phyloP scores from a whole-genome alignment of 1,140 invertebrate species.

The Heliconius eleuchia region DNA sequence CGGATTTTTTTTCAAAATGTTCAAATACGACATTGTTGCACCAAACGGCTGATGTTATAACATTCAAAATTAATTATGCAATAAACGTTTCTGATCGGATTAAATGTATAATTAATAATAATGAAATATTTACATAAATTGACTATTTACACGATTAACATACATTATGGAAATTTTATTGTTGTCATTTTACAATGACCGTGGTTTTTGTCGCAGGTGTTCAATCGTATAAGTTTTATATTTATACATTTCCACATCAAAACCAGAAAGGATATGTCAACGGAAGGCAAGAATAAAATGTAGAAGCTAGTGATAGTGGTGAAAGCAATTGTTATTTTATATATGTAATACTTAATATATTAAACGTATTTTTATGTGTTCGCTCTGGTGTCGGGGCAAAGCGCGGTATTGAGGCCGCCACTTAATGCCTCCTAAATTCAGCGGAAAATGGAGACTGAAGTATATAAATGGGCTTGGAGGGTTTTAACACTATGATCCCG shows the following conservation, averaged over 20 bases:
- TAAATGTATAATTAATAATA: constrained; percentile 14
- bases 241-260: background rate
- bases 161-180: constrained; percentile 14
- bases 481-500: too few species aligned
- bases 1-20: too few species aligned
- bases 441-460: too few species aligned
- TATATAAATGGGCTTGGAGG: too few species aligned
- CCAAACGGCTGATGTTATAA: background rate
- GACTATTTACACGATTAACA: constrained; percentile 11
- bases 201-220: constrained; percentile 9
- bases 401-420: too few species aligned
- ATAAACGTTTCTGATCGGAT: background rate
- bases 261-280: background rate
- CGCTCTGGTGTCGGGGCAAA: too few species aligned
- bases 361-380: too few species aligned
- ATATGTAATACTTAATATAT: too few species aligned
- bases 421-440: too few species aligned
- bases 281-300: background rate
- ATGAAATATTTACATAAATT: constrained; percentile 2
- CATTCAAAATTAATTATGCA: constrained; percentile 11
- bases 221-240: background rate
- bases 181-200: background rate
- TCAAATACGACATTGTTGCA: too few species aligned
- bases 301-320: background rate
- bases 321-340: background rate